Evolutionary conservation across 2,888 invertebrate genomes (phyloP).

Genomic region (Sphinx pinastri): DNA sequence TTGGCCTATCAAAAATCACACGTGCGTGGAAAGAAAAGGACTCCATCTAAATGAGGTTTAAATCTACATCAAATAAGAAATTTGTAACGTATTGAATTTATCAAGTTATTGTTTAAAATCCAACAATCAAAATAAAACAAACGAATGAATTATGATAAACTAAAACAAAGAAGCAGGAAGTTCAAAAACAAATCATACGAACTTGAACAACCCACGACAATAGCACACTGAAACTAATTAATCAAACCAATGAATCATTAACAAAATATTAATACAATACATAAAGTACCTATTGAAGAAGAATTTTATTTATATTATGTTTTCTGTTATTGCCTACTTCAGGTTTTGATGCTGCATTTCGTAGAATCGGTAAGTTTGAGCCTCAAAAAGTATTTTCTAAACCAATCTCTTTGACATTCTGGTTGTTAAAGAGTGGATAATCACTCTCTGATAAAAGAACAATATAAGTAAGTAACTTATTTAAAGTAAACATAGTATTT

Average conservation of each 20-base stretch:
- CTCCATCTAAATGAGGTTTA: too few relatives aligned
- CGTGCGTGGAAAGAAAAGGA: too few relatives aligned
- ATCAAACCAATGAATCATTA: constrained; percentile 19
- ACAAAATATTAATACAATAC: background rate
- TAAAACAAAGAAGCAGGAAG: constrained; percentile 20
- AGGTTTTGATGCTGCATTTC: too few relatives aligned
- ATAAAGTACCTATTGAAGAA: background rate
- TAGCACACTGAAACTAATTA: constrained; percentile 7
- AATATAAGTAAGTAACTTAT: background rate
- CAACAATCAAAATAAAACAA: background rate
- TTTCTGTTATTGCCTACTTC: too few relatives aligned
- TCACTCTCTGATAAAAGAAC: too few relatives aligned
- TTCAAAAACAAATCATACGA: constrained; percentile 1
- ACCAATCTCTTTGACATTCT: too few relatives aligned
- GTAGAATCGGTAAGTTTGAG: too few relatives aligned
- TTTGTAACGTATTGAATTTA: too few relatives aligned
- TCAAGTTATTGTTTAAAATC: background rate
- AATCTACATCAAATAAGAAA: too few relatives aligned
- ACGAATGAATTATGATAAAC: background rate
- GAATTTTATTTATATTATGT: background rate
- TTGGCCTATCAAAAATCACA: too few relatives aligned
- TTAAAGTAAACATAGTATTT: background rate
- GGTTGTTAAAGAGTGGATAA: too few relatives aligned
- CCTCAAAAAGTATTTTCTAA: too few relatives aligned
- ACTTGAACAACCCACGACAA: constrained; percentile 19